Percentiles rank a stretch among this genome's conserved stretches.
phyloP scores from a whole-genome alignment of 2,888 invertebrate genomes.

The Eilema caniola region DNA sequence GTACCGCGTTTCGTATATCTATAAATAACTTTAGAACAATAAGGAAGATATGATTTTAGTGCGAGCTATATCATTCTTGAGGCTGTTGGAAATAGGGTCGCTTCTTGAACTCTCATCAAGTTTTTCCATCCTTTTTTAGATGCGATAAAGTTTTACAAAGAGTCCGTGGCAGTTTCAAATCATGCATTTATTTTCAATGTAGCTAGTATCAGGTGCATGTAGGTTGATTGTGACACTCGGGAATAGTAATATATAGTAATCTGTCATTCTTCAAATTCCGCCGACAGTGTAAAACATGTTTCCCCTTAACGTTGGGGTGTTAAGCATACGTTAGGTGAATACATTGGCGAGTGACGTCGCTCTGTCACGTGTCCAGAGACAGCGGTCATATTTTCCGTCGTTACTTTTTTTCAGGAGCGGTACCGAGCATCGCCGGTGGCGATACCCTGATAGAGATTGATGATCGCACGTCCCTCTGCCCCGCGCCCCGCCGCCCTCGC shows the following conservation, averaged over 20 bases:
- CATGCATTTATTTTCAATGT: no score
- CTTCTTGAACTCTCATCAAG: no score
- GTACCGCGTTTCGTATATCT: conserved; percentile 9
- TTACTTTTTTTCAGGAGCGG: conserved; percentile 71
- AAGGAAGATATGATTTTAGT: background rate
- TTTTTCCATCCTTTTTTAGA: background rate
- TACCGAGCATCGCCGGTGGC: conserved; percentile 66
- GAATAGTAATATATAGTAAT: background rate
- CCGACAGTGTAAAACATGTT: conserved; percentile 24
- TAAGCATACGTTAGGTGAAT: conserved; percentile 39
- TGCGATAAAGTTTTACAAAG: background rate
- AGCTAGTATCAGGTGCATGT: background rate
- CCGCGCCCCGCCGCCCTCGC: conserved; percentile 54
- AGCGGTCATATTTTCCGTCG: conserved; percentile 77
- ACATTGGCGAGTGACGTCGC: conserved; percentile 39
- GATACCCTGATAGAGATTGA: conserved; percentile 84
- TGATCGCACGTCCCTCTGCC: conserved; percentile 66
- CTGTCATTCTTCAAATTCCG: conserved; percentile 10
- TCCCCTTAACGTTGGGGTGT: conserved; percentile 26
- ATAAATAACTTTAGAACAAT: background rate
- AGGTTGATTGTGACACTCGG: background rate
- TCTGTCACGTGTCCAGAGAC: conserved; percentile 63
- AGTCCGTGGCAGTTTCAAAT: no score
- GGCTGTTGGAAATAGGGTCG: background rate
- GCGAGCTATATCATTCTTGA: background rate